These are phyloP conservation scores for Pegoplata infirma DNA, from an alignment of 2,888 invertebrate species.

Conservation along the genomic window DNA sequence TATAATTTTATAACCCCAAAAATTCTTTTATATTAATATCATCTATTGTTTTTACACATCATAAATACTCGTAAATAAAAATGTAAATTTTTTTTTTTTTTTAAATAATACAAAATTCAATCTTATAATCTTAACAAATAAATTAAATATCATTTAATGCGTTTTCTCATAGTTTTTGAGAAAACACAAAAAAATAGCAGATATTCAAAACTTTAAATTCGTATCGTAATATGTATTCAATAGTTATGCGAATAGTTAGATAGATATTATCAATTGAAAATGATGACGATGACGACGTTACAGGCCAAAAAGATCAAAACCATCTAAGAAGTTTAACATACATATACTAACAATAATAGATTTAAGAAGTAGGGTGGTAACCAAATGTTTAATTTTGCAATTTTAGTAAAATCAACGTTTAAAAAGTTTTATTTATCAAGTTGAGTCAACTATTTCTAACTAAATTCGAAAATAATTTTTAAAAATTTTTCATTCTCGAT, in stretches of 20 bases:
- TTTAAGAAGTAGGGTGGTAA: neutral
- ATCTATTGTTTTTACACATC: no score
- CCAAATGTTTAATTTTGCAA: no score
- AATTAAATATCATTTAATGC: constrained; percentile 33
- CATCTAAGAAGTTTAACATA: constrained; percentile 7
- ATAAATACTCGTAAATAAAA: no score
- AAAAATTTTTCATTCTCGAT: no score
- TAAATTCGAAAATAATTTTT: no score
- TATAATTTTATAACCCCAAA: no score
- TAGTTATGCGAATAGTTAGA: neutral
- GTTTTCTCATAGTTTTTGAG: constrained; percentile 3
- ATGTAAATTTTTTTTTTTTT: no score
- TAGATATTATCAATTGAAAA: constrained; percentile 43
- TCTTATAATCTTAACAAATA: constrained; percentile 24
- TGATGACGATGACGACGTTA: constrained; percentile 35
- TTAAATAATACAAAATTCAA: constrained; percentile 17
- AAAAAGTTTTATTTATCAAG: no score
- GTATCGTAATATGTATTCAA: neutral
- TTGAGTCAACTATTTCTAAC: no score
- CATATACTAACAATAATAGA: neutral
- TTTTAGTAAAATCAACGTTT: no score
- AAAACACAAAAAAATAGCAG: no score
- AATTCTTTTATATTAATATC: no score
- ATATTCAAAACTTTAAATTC: neutral
- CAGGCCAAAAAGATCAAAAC: constrained; percentile 49